Conservation (phyloP, 1,140 invertebrate species). For the Hormaphis cornu region DNA sequence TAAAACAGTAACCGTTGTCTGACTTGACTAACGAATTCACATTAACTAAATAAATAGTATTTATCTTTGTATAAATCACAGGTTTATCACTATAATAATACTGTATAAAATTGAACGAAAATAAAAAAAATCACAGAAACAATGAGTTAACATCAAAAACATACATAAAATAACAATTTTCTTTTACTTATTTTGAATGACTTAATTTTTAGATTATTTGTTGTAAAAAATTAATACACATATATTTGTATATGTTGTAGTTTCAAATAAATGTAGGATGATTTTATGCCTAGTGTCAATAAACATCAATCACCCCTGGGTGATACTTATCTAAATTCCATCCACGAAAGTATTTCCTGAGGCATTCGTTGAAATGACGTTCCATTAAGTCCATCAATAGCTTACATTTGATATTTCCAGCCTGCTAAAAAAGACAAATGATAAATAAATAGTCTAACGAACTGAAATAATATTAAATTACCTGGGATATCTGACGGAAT, state of each 20-base stretch:
- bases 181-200: conserved; percentile 12
- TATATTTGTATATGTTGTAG: neutral
- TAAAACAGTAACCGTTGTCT: neutral
- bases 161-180: neutral
- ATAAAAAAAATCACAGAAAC: conserved; percentile 16
- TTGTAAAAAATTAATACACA: neutral
- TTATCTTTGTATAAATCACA: conserved; percentile 1
- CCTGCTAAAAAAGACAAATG: neutral
- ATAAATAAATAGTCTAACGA: neutral
- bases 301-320: conserved; percentile 7
- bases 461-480: neutral
- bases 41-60: conserved; percentile 14
- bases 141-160: conserved; percentile 4
- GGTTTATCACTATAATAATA: conserved; percentile 12
- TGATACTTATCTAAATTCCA: conserved; percentile 24
- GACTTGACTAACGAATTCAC: conserved; percentile 11
- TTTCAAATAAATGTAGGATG: neutral
- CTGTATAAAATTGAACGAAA: conserved; percentile 4
- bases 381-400: conserved; percentile 31
- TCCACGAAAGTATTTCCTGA: conserved; percentile 26
- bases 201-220: no score
- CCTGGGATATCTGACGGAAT: conserved; percentile 28
- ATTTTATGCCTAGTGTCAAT: neutral
- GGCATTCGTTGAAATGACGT: conserved; percentile 25
- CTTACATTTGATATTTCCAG: conserved; percentile 23